These are phyloP conservation scores for Sphaerophoria taeniata DNA, from an alignment of 2,888 invertebrate genomes.

Conservation along the genomic window DNA sequence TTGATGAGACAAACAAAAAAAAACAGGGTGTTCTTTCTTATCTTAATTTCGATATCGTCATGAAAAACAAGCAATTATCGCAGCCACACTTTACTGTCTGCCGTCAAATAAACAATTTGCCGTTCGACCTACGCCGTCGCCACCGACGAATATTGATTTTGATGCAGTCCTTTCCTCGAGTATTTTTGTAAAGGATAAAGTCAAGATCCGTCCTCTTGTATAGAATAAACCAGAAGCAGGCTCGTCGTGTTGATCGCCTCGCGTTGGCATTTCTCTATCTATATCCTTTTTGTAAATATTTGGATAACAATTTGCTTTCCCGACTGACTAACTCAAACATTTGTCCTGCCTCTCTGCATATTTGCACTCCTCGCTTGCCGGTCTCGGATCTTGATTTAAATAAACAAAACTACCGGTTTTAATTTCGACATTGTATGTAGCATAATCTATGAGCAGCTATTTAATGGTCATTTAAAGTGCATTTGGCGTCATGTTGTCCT, in stretches of 20 bases:
- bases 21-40: neutral
- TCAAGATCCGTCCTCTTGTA: constrained; percentile 38
- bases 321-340: constrained; percentile 13
- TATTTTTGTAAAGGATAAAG: constrained; percentile 55
- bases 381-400: constrained; percentile 13
- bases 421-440: constrained; percentile 1
- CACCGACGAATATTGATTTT: neutral
- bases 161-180: constrained; percentile 36
- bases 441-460: constrained; percentile 19
- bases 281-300: constrained; percentile 65
- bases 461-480: constrained; percentile 40
- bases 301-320: constrained; percentile 26
- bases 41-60: neutral
- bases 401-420: constrained; percentile 62
- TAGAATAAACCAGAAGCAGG: constrained; percentile 39
- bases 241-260: constrained; percentile 19
- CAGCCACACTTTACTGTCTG: constrained; percentile 45
- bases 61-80: neutral
- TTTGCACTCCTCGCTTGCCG: constrained; percentile 28
- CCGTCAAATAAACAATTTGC: constrained; percentile 37
- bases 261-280: neutral
- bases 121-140: no score
- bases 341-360: constrained; percentile 33
- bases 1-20: neutral
- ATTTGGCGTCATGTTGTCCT: constrained; percentile 55